phyloP scores from a whole-genome alignment of 1,140 invertebrate genomes.

The Subanguina moxae region DNA sequence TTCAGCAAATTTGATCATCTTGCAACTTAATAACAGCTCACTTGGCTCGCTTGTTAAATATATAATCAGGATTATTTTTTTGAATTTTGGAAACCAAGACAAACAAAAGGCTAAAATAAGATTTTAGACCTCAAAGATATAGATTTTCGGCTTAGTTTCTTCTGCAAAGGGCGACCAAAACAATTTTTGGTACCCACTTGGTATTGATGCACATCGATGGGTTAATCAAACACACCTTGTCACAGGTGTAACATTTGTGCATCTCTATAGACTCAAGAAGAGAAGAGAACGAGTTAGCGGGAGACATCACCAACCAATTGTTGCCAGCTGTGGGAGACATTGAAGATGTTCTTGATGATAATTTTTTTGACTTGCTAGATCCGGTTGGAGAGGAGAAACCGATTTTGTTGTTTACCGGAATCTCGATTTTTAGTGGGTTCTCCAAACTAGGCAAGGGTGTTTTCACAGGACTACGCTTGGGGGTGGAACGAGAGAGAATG shows the following conservation, averaged over 20 bases:
- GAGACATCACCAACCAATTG: slow-evolving; percentile 1
- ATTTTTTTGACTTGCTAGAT: neutral
- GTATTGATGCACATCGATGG: too few relatives aligned
- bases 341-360: neutral
- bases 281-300: neutral
- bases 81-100: too few relatives aligned
- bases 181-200: too few relatives aligned
- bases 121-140: too few relatives aligned
- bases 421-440: neutral
- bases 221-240: slow-evolving; percentile 14
- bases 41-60: too few relatives aligned
- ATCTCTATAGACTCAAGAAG: neutral
- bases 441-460: neutral
- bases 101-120: too few relatives aligned
- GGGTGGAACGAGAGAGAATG: slow-evolving; percentile 1
- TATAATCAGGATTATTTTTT: too few relatives aligned
- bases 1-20: neutral
- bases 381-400: neutral
- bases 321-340: neutral
- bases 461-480: slow-evolving; percentile 1
- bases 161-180: too few relatives aligned
- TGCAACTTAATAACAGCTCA: too few relatives aligned
- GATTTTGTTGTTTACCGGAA: neutral
- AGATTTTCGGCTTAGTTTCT: too few relatives aligned
- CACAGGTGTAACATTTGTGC: slow-evolving; percentile 12